phyloP scores from a whole-genome alignment of 2,113 vertebrate species.

The Spheniscus mendiculus region DNA sequence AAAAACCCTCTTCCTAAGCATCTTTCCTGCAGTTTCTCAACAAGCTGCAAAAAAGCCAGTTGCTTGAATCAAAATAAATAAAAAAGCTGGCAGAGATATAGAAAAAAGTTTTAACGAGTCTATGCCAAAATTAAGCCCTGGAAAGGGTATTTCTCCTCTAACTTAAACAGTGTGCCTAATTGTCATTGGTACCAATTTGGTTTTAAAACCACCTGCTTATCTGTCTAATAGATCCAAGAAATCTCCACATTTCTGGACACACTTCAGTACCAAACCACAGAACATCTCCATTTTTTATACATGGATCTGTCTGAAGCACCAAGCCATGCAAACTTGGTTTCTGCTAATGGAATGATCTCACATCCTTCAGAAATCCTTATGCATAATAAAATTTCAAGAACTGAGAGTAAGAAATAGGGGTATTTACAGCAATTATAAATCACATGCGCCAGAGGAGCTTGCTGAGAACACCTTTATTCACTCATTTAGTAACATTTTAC shows the following conservation, averaged over 20 bases:
- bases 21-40: conserved; percentile 6
- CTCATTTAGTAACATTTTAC: background rate
- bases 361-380: background rate
- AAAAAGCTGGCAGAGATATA: background rate
- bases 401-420: background rate
- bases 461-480: background rate
- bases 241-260: background rate
- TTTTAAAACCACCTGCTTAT: background rate
- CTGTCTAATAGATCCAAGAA: background rate
- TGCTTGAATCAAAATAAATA: background rate
- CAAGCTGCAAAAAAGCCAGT: background rate
- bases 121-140: background rate
- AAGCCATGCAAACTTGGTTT: background rate
- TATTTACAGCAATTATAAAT: background rate
- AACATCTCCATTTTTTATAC: background rate
- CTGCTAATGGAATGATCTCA: background rate
- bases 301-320: background rate
- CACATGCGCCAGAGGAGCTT: background rate
- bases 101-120: background rate
- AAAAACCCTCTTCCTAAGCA: background rate
- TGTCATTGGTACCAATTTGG: background rate
- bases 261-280: background rate
- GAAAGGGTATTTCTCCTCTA: background rate
- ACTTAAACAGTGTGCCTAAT: background rate
- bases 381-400: background rate